These are phyloP conservation scores for Meteorus sp. DNA, from an alignment of 1,140 invertebrate species.

Conservation along the genomic window DNA sequence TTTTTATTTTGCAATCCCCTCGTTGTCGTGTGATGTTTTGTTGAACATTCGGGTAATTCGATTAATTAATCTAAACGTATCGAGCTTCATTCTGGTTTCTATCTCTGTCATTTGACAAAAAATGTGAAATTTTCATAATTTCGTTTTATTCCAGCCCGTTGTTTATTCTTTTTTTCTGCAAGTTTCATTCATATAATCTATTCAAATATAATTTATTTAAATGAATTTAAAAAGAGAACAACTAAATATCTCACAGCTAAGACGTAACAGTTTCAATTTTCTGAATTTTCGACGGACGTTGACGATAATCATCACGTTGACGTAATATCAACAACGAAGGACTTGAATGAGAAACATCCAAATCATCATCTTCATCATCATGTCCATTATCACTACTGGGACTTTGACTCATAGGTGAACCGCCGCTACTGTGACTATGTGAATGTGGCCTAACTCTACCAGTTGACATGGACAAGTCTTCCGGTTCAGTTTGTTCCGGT, in stretches of 20 bases:
- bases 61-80: no score
- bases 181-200: no score
- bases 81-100: no score
- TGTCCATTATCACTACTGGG: conserved; percentile 41
- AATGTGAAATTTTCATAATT: no score
- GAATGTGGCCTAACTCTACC: conserved; percentile 42
- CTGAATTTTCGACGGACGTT: conserved; percentile 26
- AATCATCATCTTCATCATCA: conserved; percentile 45
- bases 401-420: conserved; percentile 45
- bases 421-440: conserved; percentile 45
- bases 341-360: conserved; percentile 38
- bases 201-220: no score
- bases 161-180: no score
- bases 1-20: no score
- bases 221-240: neutral
- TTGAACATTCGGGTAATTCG: no score
- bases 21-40: no score
- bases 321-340: conserved; percentile 41
- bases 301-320: conserved; percentile 21
- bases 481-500: conserved; percentile 86
- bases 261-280: conserved; percentile 34
- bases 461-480: conserved; percentile 73
- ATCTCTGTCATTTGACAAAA: no score
- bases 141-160: no score
- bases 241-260: conserved; percentile 34